Percentiles rank a stretch among this genome's conserved stretches.
Evolutionary conservation across 2,113 vertebrate species (phyloP).

Genomic region (Octodon degus): DNA sequence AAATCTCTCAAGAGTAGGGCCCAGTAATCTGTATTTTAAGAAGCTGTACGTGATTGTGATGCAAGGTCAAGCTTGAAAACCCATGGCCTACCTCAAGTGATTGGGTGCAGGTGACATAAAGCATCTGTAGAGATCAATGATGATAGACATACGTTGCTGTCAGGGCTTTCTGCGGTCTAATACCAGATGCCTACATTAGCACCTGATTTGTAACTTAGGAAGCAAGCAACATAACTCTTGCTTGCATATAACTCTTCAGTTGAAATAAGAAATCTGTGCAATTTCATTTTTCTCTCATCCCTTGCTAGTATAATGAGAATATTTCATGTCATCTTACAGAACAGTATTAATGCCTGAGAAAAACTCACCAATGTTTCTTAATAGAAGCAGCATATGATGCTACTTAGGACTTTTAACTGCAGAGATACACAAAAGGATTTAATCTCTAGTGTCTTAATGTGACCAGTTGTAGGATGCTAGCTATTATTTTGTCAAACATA

Average conservation of each 20-base stretch:
- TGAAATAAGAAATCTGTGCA: neutral
- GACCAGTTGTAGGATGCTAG: neutral
- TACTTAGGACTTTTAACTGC: constrained; percentile 41
- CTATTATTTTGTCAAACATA: constrained; percentile 15
- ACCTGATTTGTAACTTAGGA: neutral
- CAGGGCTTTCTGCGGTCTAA: neutral
- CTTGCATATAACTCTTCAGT: neutral
- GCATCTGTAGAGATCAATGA: neutral
- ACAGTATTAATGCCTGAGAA: neutral
- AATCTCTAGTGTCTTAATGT: constrained; percentile 22
- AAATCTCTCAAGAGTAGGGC: neutral
- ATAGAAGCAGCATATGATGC: neutral
- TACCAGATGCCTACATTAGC: neutral
- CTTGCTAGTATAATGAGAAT: constrained; percentile 35
- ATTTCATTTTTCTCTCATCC: constrained; percentile 30
- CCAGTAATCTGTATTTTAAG: neutral
- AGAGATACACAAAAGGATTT: neutral
- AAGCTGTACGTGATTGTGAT: neutral
- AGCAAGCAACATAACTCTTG: neutral
- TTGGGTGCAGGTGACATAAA: neutral
- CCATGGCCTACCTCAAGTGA: neutral
- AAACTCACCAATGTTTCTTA: neutral
- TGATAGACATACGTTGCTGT: neutral
- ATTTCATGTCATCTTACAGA: neutral
- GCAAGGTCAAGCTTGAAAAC: constrained; percentile 9